Percentiles rank a stretch among this genome's conserved stretches.
Conservation (phyloP, 2,888 invertebrate species). For the Dastarcus helophoroides region DNA sequence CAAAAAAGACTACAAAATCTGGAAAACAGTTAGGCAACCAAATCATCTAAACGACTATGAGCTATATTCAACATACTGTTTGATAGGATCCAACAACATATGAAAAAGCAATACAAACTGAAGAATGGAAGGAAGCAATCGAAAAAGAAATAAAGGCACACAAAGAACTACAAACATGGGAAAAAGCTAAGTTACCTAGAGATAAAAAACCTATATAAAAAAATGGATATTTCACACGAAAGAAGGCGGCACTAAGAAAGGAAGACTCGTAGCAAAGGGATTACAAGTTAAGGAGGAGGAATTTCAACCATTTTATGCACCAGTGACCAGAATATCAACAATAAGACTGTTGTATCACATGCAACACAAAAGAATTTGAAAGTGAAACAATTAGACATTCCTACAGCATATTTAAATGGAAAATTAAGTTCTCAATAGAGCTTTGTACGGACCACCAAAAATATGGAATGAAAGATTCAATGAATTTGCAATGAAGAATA, state of each 20-base stretch:
- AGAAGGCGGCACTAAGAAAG: slow-evolving; percentile 16
- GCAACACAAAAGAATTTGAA: slow-evolving; percentile 9
- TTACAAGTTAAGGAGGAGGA: slow-evolving; percentile 12
- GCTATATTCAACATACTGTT: too few relatives aligned
- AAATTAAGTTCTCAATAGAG: slow-evolving; percentile 13
- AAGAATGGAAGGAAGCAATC: slow-evolving; percentile 16
- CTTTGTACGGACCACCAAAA: slow-evolving; percentile 17
- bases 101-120: too few relatives aligned
- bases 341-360: slow-evolving; percentile 8
- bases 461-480: slow-evolving; percentile 13
- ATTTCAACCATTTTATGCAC: slow-evolving; percentile 8
- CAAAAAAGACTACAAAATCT: too few relatives aligned
- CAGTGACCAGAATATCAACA: slow-evolving; percentile 10
- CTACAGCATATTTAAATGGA: slow-evolving; percentile 15
- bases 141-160: slow-evolving; percentile 15
- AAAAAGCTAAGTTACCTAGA: slow-evolving; percentile 11
- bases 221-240: slow-evolving; percentile 17
- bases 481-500: slow-evolving; percentile 8
- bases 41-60: too few relatives aligned
- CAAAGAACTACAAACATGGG: slow-evolving; percentile 14
- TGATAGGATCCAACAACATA: too few relatives aligned
- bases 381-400: slow-evolving; percentile 12
- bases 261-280: slow-evolving; percentile 18
- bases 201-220: slow-evolving; percentile 13
- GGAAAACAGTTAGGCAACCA: too few relatives aligned